A percentile compares a stretch with the other conserved stretches of the same genome.
phyloP scores from a whole-genome alignment of 2,888 invertebrate species.

The Ellobium chinense region DNA sequence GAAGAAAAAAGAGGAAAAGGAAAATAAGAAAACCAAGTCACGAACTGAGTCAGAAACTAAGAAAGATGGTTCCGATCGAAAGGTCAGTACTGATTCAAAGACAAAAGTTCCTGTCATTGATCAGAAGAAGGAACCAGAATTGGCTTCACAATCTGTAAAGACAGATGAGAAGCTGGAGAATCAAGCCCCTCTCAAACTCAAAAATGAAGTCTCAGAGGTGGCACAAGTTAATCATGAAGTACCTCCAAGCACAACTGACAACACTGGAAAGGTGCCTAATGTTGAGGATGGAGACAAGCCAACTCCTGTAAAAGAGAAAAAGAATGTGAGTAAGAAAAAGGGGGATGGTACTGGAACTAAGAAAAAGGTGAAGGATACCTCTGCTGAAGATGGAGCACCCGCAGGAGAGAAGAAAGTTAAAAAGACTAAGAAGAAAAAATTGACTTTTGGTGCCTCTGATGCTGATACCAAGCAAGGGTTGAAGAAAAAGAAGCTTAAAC shows the following conservation, averaged over 20 bases:
- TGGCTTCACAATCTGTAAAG: not conserved
- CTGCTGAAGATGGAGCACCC: conserved; percentile 21
- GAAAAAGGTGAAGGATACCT: conserved; percentile 35
- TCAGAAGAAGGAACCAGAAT: conserved; percentile 14
- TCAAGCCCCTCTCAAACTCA: not conserved
- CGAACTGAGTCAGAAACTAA: conserved; percentile 9
- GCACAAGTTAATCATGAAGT: not conserved
- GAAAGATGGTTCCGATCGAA: conserved; percentile 15
- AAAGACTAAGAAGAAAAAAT: conserved; percentile 45
- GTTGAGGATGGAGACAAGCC: conserved; percentile 5
- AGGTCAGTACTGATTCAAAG: conserved; percentile 21
- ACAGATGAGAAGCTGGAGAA: not conserved
- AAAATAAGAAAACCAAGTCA: conserved; percentile 38
- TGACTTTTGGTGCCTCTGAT: conserved; percentile 46
- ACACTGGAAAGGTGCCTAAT: not conserved
- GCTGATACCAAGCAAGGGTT: conserved; percentile 41
- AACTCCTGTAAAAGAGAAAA: conserved; percentile 36
- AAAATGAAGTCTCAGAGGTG: not conserved
- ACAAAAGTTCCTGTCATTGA: too few relatives aligned
- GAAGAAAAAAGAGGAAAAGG: conserved; percentile 55
- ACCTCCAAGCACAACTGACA: not conserved
- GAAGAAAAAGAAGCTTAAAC: conserved; percentile 43
- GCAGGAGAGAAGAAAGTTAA: conserved; percentile 38
- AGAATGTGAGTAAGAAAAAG: conserved; percentile 31
- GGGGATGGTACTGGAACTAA: conserved; percentile 27